Evolutionary conservation across 1,140 invertebrate genomes (phyloP), one percentile per base, ranked within the genome.

Genomic region (Apis cerana): DNA sequence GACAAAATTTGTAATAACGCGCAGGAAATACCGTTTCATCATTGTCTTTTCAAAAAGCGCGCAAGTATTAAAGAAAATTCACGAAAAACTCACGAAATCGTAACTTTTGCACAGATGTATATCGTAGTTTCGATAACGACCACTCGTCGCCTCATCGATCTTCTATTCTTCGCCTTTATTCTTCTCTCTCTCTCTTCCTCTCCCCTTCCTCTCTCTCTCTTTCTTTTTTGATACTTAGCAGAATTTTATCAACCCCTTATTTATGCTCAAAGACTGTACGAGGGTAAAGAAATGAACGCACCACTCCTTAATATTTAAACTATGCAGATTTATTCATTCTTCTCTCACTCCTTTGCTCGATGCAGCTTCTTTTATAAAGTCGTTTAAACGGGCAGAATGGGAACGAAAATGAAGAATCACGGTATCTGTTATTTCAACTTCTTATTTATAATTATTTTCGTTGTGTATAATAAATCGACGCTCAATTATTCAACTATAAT

Each of bases 241-340:
- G 4, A 77, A 77, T 77, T 77, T 54, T 68, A 68, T 8, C 27
- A 27, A 3, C 21, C 33, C 23, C 19, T 70, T 61, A 62, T 52
- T 80, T 80, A 72, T 12, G 13, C 15, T n/a, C 23, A n/a, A n/a
- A 70, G 68, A 72, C 21, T 72, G 27, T 27, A 27, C 27, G 27
- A 33, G 33, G 2, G 12, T 8, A 52, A 21, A 54, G 23, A 23
- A 62, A 79, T 33, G 77, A 43, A 59, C 54, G 10, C n/a, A 43
- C n/a, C 11, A 27, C 67, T 71, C 13, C 48, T 62, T 71, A 70
- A 58, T 33, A 54, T 80, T 52, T 23, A 61, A 72, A 54, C 15
- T 56, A 79, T 74, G 78, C 59, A 80, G 48, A 80, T 80, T 80
- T 72, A 64, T 80, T 80, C 69, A 64, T 80, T 64, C 58, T 4